A percentile compares a stretch with the other conserved stretches of the same genome.
phyloP scores from a whole-genome alignment of 2,888 invertebrate species.

The Apodemia duryi region DNA sequence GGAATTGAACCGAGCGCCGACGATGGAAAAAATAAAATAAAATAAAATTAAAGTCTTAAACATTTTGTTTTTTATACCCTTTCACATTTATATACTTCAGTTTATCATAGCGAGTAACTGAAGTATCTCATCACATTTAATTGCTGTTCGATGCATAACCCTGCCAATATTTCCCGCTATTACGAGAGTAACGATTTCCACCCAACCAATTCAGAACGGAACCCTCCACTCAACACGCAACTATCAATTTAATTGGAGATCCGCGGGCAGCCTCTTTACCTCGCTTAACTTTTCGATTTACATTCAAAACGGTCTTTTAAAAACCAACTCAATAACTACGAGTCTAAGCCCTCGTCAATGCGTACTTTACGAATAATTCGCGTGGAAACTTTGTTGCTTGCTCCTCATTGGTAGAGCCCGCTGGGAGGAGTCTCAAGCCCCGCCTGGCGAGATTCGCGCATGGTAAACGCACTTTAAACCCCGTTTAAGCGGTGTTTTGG shows the following conservation, averaged over 20 bases:
- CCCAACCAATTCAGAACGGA: slow-evolving; percentile 8
- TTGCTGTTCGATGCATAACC: slow-evolving; percentile 18
- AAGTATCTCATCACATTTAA: slow-evolving; percentile 5
- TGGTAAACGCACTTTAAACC: slow-evolving; percentile 73
- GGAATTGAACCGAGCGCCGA: no score
- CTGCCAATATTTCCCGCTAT: slow-evolving; percentile 22
- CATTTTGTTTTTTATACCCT: neutral
- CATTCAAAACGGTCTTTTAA: slow-evolving; percentile 78
- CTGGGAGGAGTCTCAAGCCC: slow-evolving; percentile 49
- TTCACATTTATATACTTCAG: neutral
- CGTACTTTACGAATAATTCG: slow-evolving; percentile 62
- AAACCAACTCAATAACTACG: slow-evolving; percentile 72
- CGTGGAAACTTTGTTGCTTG: slow-evolving; percentile 49
- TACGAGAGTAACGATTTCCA: slow-evolving; percentile 18
- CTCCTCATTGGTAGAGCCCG: slow-evolving; percentile 47
- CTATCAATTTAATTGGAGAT: slow-evolving; percentile 76
- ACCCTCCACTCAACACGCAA: slow-evolving; percentile 45
- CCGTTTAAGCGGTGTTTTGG: slow-evolving; percentile 79
- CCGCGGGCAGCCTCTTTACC: slow-evolving; percentile 68
- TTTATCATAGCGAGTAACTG: slow-evolving; percentile 2
- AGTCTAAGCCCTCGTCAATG: slow-evolving; percentile 61
- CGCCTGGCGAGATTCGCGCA: slow-evolving; percentile 62
- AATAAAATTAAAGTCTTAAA: neutral
- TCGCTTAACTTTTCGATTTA: slow-evolving; percentile 78
- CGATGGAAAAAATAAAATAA: neutral